Percentiles rank a stretch among this genome's conserved stretches.
These are phyloP conservation scores for Astyanax mexicanus DNA, from an alignment of 2,797 vertebrate genomes.

Conservation along the genomic window DNA sequence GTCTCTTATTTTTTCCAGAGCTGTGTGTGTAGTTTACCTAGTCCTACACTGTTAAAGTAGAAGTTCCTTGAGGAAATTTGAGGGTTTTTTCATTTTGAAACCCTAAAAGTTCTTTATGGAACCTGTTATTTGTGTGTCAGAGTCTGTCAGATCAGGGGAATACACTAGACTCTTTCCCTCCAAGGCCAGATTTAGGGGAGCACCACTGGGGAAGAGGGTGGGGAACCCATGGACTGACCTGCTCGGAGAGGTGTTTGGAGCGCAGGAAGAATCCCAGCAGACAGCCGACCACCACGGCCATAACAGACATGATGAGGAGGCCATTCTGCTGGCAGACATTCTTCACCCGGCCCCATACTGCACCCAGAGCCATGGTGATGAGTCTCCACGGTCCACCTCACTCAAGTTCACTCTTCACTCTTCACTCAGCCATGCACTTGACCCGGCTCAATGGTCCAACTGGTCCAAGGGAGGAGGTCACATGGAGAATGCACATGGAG, in stretches of 20 bases:
- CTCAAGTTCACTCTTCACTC: no score
- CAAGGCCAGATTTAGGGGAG: neutral
- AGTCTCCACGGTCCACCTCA: conserved; percentile 45
- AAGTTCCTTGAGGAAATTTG: no score
- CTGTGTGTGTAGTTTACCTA: no score
- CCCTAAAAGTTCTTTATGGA: no score
- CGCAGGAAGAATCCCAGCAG: conserved; percentile 96
- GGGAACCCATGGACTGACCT: conserved; percentile 81
- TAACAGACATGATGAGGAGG: conserved; percentile 93
- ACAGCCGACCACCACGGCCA: conserved; percentile 95
- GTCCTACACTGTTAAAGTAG: no score
- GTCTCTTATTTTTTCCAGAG: no score
- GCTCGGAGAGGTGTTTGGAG: conserved; percentile 90
- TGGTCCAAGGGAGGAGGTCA: conserved; percentile 18
- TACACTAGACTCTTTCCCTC: neutral
- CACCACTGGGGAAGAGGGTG: neutral
- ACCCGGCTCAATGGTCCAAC: conserved; percentile 35
- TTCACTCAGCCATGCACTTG: conserved; percentile 81
- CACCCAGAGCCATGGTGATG: conserved; percentile 87
- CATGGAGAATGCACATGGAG: neutral
- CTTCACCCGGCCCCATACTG: conserved; percentile 86
- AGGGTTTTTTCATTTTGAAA: no score
- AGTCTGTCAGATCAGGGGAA: neutral
- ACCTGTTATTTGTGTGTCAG: no score
- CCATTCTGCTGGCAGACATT: conserved; percentile 94